Conservation (phyloP, 2,797 vertebrate genomes). For the Myotis pilosus region DNA sequence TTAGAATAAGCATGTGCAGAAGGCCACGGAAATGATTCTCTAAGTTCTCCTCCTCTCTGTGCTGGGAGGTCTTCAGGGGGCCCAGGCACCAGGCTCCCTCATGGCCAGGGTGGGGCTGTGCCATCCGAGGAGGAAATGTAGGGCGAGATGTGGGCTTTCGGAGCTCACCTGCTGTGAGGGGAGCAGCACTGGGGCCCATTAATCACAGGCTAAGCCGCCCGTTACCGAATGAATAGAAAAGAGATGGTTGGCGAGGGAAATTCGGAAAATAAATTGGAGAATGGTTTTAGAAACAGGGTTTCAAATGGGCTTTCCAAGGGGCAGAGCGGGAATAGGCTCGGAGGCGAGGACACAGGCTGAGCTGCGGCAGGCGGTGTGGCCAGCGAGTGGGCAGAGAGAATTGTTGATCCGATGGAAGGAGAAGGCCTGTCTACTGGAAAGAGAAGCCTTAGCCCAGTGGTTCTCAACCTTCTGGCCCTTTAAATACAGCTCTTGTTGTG, state of each 20-base stretch:
- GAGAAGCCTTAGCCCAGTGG: too few relatives aligned
- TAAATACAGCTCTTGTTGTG: too few relatives aligned
- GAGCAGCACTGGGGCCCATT: too few relatives aligned
- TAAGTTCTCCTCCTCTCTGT: neutral
- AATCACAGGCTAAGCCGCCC: neutral
- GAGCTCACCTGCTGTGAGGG: neutral
- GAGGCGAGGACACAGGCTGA: too few relatives aligned
- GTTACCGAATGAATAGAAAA: neutral
- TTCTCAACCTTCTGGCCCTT: too few relatives aligned
- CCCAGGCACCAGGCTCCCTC: too few relatives aligned
- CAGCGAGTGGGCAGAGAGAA: fast-evolving
- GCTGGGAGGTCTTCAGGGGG: neutral
- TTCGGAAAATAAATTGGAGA: too few relatives aligned
- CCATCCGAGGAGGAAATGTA: neutral
- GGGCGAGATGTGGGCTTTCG: fast-evolving
- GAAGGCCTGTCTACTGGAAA: neutral
- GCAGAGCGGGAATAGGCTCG: neutral
- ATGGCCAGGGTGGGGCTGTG: neutral
- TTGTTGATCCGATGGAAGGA: fast-evolving
- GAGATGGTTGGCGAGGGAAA: neutral
- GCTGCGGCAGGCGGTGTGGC: fast-evolving
- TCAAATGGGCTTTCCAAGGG: neutral
- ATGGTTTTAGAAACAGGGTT: neutral
- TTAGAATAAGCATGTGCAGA: neutral
- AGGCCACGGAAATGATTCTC: neutral